phyloP scores from a whole-genome alignment of 2,888 invertebrate genomes.

The Lepidocyrtoides sp. region DNA sequence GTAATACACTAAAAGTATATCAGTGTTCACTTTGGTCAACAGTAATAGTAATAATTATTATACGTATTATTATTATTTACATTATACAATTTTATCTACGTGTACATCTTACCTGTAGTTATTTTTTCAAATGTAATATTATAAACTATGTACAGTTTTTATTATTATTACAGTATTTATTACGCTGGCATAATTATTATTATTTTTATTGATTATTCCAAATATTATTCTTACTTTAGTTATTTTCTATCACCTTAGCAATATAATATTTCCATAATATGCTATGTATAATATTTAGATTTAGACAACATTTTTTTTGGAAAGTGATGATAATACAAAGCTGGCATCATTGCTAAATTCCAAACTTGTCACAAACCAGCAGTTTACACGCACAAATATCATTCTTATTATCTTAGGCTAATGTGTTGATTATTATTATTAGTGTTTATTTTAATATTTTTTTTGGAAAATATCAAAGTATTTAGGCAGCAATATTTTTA shows the following conservation, averaged over 20 bases:
- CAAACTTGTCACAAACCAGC: slow-evolving; percentile 58
- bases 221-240: not conserved
- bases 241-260: not conserved
- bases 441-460: slow-evolving; percentile 6
- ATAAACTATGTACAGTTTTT: slow-evolving; percentile 48
- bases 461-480: slow-evolving; percentile 72
- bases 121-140: not conserved
- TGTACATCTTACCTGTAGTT: not conserved
- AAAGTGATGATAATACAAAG: slow-evolving; percentile 80
- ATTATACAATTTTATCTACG: slow-evolving; percentile 35
- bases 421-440: slow-evolving; percentile 8
- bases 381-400: slow-evolving; percentile 60
- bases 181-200: not conserved
- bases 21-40: slow-evolving; percentile 79
- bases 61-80: slow-evolving; percentile 59
- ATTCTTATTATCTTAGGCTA: slow-evolving; percentile 17
- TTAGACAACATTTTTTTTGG: slow-evolving; percentile 73
- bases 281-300: slow-evolving; percentile 14
- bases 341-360: slow-evolving; percentile 72
- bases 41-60: slow-evolving; percentile 76
- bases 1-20: slow-evolving; percentile 78
- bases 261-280: slow-evolving; percentile 1
- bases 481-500: slow-evolving; percentile 77
- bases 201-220: not conserved
- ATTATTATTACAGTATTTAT: not conserved